These are phyloP conservation scores for Odontocolon sp. DNA, from an alignment of 2,888 invertebrate genomes.

Conservation along the genomic window DNA sequence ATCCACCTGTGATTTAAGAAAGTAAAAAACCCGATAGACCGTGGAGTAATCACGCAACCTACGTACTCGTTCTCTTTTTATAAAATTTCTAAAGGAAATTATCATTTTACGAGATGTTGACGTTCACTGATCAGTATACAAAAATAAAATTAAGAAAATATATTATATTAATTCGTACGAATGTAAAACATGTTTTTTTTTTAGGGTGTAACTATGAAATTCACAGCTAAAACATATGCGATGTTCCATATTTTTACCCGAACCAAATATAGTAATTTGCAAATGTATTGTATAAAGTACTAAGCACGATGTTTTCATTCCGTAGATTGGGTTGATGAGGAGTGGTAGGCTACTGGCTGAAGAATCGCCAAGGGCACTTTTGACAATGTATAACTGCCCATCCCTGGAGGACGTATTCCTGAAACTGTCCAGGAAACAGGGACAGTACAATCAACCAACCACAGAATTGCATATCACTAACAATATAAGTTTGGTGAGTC, in stretches of 20 bases:
- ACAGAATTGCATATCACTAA: slow-evolving; percentile 86
- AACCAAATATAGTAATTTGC: background rate
- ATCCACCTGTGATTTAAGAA: background rate
- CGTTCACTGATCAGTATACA: too few relatives aligned
- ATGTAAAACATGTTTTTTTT: too few relatives aligned
- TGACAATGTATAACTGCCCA: slow-evolving; percentile 91
- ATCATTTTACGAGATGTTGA: too few relatives aligned
- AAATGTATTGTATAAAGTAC: background rate
- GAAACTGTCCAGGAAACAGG: slow-evolving; percentile 91
- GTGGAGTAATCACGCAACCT: background rate
- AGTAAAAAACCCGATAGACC: background rate
- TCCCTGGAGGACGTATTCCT: slow-evolving; percentile 96
- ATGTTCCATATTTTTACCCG: slow-evolving; percentile 1
- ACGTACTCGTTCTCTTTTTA: background rate
- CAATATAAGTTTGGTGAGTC: slow-evolving; percentile 86
- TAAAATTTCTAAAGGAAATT: background rate
- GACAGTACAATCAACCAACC: slow-evolving; percentile 74
- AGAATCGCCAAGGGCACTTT: slow-evolving; percentile 91
- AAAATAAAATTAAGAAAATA: too few relatives aligned
- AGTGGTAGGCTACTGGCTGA: slow-evolving; percentile 95
- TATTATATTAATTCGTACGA: too few relatives aligned
- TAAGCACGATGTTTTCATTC: background rate
- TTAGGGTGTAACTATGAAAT: too few relatives aligned
- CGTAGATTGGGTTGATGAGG: slow-evolving; percentile 96
- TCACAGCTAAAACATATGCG: too few relatives aligned